Evolutionary conservation across 1,140 invertebrate species (phyloP), one percentile per base, ranked within the genome.

Genomic region (Drosophila yakuba): DNA sequence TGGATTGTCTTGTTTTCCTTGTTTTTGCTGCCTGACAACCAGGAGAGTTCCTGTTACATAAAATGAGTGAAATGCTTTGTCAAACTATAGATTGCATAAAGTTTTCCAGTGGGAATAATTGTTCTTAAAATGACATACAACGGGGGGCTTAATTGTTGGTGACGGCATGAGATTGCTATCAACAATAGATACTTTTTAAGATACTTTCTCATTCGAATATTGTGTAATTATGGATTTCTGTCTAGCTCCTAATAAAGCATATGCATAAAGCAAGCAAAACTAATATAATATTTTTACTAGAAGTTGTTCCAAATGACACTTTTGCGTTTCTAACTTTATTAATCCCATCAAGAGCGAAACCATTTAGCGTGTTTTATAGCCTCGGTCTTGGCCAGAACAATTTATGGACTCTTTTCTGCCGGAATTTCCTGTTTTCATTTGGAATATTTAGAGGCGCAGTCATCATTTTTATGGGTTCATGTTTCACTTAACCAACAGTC

Each of bases 401-500:
- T 68, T 64, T 82, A 78, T 68, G 74, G 45, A 14, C n/a, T 41
- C 28, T 72, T 10, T 5, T n/a, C 28, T 8, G 32, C 12, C 45
- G 39, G 66, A 35, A 35, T 25, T 55, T 74, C 39, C 47, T 55
- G n/a, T 55, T 57, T 69, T 71, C 43, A 68, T 68, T 71, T 58
- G 44, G 51, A 48, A 71, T 71, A 58, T 72, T 71, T 43, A 32
- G 36, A 71, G 66, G 52, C 66, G 23, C 55, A 60, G 52, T 66
- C 51, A 83, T 88, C 67, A 71, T 74, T 88, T 88, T 88, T 88
- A 88, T 89, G 43, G 67, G 43, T 68, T 81, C 74, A 76, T 86
- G 83, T 88, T 83, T 86, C 83, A 79, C 83, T 86, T 82, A 81
- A 56, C 47, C 74, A 77, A 72, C 74, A 66, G 62, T 61, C 28